Percentiles rank a stretch among this genome's conserved stretches.
phyloP scores from a whole-genome alignment of 2,888 invertebrate genomes.

The Ophion obscuratus region DNA sequence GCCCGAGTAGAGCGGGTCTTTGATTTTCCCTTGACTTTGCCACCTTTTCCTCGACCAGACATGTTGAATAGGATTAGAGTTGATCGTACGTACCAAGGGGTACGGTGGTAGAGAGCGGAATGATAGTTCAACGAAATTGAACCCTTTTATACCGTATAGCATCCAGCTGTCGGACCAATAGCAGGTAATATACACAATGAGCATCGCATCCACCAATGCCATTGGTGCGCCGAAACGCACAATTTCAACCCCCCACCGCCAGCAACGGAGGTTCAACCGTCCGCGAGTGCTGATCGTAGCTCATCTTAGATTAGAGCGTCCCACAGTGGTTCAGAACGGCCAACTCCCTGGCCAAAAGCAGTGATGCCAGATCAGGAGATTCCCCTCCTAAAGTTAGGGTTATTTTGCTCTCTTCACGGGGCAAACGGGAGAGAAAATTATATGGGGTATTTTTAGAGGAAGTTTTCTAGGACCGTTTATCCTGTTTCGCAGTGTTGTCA shows the following conservation, averaged over 20 bases:
- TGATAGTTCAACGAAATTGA: neutral
- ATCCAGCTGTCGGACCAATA: neutral
- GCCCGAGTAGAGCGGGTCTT: constrained; percentile 8
- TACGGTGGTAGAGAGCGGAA: neutral
- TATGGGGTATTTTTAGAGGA: neutral
- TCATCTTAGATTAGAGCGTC: no score
- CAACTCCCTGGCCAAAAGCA: no score
- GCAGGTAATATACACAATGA: neutral
- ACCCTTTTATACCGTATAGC: neutral
- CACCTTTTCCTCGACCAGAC: constrained; percentile 12
- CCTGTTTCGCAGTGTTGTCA: no score
- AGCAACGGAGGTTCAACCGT: no score
- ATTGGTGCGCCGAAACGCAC: constrained; percentile 33
- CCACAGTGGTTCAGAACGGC: no score
- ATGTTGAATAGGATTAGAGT: constrained; percentile 63
- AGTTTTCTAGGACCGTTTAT: neutral
- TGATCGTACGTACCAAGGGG: no score
- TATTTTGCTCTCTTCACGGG: neutral
- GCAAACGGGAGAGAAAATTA: neutral
- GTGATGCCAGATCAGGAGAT: neutral
- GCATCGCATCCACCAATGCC: neutral
- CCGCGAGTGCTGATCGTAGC: no score
- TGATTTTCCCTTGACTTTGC: neutral
- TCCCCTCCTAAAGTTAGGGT: neutral
- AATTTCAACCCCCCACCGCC: neutral